These are phyloP conservation scores for Folsomia manolachei DNA, from an alignment of 2,888 invertebrate species.

Conservation along the genomic window DNA sequence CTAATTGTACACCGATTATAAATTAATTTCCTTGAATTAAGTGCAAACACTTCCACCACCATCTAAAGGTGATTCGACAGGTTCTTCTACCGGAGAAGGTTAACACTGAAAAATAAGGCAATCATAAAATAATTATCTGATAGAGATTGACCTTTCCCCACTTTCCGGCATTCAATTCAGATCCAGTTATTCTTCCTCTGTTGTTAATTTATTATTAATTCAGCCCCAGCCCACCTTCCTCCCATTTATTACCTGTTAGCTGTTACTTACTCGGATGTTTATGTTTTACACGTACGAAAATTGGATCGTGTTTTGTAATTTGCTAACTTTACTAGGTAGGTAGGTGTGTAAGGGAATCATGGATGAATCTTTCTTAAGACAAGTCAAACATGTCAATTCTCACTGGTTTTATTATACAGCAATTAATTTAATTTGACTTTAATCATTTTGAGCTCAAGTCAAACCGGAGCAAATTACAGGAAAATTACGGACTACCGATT, in stretches of 20 bases:
- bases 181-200: conserved; percentile 5
- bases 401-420: not conserved
- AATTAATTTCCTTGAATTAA: conserved; percentile 5
- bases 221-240: no score
- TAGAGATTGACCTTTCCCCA: conserved; percentile 6
- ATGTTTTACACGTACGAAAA: no score
- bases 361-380: no score
- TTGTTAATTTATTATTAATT: no score
- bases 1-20: not conserved
- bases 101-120: not conserved
- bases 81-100: no score
- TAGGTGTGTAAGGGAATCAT: not conserved
- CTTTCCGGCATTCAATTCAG: conserved; percentile 2
- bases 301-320: no score
- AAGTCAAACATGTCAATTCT: conserved; percentile 1
- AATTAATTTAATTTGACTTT: conserved; percentile 8
- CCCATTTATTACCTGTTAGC: no score
- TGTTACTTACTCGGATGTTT: no score
- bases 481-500: not conserved
- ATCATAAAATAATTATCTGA: not conserved
- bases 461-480: conserved; percentile 1
- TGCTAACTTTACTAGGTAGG: no score
- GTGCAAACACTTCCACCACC: not conserved
- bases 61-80: no score
- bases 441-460: conserved; percentile 1